A percentile compares a stretch with the other conserved stretches of the same genome.
Conservation (phyloP, 2,113 vertebrate genomes). For the Cairina moschata region DNA sequence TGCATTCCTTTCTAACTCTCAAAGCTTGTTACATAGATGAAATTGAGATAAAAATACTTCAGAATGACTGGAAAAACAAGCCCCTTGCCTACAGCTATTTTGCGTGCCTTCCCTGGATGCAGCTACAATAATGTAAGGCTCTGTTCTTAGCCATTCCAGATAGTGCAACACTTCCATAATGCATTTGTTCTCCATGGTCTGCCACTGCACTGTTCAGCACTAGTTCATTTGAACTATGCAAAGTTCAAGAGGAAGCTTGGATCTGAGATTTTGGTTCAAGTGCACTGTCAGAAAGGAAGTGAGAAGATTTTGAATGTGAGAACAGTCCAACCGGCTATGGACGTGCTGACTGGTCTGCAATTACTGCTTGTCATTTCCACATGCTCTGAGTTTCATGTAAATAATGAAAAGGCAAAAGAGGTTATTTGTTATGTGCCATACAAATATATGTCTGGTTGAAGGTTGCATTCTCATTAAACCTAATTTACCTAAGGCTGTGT, state of each 20-base stretch:
- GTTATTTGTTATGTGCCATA: neutral
- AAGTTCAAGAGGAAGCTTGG: neutral
- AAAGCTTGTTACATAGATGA: neutral
- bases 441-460: neutral
- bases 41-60: neutral
- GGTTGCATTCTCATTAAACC: neutral
- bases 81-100: neutral
- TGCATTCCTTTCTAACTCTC: neutral
- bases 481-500: neutral
- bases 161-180: neutral
- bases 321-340: neutral
- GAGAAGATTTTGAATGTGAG: neutral
- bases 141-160: neutral
- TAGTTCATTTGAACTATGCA: neutral
- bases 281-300: neutral
- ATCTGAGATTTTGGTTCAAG: neutral
- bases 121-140: neutral
- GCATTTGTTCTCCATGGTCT: rapidly evolving
- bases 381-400: neutral
- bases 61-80: neutral
- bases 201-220: neutral
- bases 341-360: neutral
- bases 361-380: neutral
- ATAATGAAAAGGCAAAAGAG: neutral
- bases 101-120: neutral